Percentiles rank a stretch among this genome's conserved stretches.
Conservation (phyloP, 2,797 vertebrate species). For the Oreortyx pictus region DNA sequence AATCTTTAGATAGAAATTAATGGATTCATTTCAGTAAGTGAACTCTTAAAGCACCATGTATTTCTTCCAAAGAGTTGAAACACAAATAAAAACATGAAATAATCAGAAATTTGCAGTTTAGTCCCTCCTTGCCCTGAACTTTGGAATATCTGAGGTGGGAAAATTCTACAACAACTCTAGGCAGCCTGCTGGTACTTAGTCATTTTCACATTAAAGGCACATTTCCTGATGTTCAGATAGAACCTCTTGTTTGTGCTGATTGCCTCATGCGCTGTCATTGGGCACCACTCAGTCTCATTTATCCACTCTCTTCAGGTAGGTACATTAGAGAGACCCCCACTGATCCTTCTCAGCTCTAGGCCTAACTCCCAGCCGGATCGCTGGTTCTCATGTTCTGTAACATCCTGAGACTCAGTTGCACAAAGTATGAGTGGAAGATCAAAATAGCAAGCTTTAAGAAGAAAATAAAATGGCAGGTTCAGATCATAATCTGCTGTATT, state of each 20-base stretch:
- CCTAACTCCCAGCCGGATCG: background rate
- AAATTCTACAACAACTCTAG: background rate
- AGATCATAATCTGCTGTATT: background rate
- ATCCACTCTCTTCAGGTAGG: background rate
- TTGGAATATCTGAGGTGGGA: background rate
- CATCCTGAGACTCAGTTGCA: background rate
- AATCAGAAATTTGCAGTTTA: background rate
- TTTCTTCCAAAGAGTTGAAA: background rate
- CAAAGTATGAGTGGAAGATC: background rate
- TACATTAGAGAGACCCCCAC: background rate
- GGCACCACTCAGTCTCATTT: background rate
- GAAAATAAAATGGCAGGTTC: background rate
- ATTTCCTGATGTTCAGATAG: background rate
- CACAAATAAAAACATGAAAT: background rate
- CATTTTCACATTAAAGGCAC: background rate
- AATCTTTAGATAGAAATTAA: conserved; percentile 1
- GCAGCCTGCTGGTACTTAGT: background rate
- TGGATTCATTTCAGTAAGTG: background rate
- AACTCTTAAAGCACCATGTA: background rate
- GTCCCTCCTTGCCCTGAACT: background rate
- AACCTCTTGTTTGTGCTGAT: background rate
- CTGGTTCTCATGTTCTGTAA: background rate
- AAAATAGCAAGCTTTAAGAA: background rate
- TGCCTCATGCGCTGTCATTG: background rate
- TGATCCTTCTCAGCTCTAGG: background rate